phyloP scores from a whole-genome alignment of 1,140 invertebrate species.

The Gonatopus flavifemur region DNA sequence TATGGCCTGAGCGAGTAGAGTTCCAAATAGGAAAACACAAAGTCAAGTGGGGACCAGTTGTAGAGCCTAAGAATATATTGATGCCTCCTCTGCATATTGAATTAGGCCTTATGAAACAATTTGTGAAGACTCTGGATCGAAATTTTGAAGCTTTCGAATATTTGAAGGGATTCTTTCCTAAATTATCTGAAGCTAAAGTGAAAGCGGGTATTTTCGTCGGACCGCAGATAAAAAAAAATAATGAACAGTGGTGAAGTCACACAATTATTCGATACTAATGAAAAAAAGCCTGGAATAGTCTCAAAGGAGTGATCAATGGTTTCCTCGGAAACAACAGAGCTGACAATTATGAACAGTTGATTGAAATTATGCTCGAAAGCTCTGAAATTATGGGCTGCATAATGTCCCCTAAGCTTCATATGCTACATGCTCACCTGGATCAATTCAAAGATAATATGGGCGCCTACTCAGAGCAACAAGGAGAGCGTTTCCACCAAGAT shows the following conservation, averaged over 20 bases:
- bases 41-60: slow-evolving; percentile 34
- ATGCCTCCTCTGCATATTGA: slow-evolving; percentile 48
- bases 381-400: slow-evolving; percentile 40
- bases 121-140: slow-evolving; percentile 34
- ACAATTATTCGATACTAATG: slow-evolving; percentile 16
- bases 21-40: slow-evolving; percentile 36
- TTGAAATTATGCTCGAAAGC: slow-evolving; percentile 26
- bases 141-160: slow-evolving; percentile 38
- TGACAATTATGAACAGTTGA: slow-evolving; percentile 24
- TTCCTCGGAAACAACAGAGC: no score
- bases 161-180: slow-evolving; percentile 37
- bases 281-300: slow-evolving; percentile 21
- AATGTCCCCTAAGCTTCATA: slow-evolving; percentile 48
- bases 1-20: slow-evolving; percentile 34
- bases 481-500: slow-evolving; percentile 49
- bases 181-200: no score
- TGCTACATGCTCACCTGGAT: slow-evolving; percentile 46
- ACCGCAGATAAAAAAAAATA: slow-evolving; percentile 37
- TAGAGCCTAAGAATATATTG: slow-evolving; percentile 37
- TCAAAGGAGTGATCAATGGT: slow-evolving; percentile 19
- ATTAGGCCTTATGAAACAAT: no score
- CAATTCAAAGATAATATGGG: slow-evolving; percentile 44
- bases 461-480: slow-evolving; percentile 34
- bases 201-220: slow-evolving; percentile 42
- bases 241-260: slow-evolving; percentile 21